phyloP scores from a whole-genome alignment of 2,888 invertebrate species.

The Coecobrya sp. region DNA sequence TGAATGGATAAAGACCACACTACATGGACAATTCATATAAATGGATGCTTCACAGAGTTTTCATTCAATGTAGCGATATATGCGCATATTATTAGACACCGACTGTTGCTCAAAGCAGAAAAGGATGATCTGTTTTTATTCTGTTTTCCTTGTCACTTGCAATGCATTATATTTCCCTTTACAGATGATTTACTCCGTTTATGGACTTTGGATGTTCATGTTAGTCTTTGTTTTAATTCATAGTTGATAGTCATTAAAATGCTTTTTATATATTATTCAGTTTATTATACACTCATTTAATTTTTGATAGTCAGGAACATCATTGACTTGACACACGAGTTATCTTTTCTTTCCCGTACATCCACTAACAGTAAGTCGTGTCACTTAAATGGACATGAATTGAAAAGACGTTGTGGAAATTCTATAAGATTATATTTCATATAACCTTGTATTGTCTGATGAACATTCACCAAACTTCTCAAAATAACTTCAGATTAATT shows the following conservation, averaged over 20 bases:
- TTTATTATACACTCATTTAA: neutral
- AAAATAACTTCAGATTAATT: slow-evolving; percentile 3
- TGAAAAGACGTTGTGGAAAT: neutral
- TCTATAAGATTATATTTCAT: neutral
- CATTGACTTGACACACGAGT: neutral
- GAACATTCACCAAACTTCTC: neutral
- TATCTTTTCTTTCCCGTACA: neutral
- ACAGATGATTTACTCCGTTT: slow-evolving; percentile 37
- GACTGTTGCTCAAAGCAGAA: neutral
- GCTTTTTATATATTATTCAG: neutral
- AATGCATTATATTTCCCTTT: neutral
- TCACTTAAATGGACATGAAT: neutral
- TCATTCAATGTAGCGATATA: neutral
- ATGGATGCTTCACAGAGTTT: neutral
- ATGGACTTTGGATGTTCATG: slow-evolving; percentile 21
- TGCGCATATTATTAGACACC: neutral
- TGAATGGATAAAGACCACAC: neutral
- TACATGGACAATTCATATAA: no score
- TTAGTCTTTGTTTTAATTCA: slow-evolving; percentile 58
- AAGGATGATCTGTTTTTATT: neutral
- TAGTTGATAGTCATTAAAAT: neutral
- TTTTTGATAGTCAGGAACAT: neutral
- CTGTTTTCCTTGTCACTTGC: slow-evolving; percentile 23
- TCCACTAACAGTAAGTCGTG: neutral
- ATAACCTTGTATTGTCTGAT: slow-evolving; percentile 29